These are phyloP conservation scores for Halictus rubicundus DNA, from an alignment of 1,140 invertebrate genomes.

Conservation along the genomic window DNA sequence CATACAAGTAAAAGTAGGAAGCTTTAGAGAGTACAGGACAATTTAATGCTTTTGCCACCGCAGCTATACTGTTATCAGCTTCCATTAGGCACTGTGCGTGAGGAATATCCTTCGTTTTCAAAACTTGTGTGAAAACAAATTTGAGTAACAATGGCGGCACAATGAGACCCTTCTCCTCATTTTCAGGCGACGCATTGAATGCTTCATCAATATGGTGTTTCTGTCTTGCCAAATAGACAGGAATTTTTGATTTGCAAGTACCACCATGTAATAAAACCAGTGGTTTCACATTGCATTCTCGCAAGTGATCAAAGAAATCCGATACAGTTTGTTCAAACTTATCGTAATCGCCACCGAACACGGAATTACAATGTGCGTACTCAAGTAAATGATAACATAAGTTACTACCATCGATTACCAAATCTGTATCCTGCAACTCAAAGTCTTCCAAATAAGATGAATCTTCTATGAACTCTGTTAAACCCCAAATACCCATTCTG, in stretches of 20 bases:
- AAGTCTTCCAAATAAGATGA: conserved; percentile 85
- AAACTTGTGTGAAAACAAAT: conserved; percentile 86
- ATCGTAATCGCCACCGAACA: conserved; percentile 94
- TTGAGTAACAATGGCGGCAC: conserved; percentile 86
- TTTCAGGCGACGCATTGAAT: conserved; percentile 72
- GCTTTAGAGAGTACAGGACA: conserved; percentile 94
- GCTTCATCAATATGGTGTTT: conserved; percentile 71
- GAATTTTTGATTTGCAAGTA: conserved; percentile 88
- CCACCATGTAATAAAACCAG: conserved; percentile 91
- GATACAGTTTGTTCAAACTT: conserved; percentile 83
- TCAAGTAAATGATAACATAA: conserved; percentile 88
- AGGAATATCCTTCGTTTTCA: conserved; percentile 84
- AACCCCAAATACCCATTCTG: conserved; percentile 89
- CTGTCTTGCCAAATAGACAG: conserved; percentile 84
- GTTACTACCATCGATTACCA: conserved; percentile 92
- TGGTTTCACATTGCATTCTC: conserved; percentile 87
- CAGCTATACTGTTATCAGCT: conserved; percentile 92
- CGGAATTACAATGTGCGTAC: conserved; percentile 83
- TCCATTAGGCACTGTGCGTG: conserved; percentile 90
- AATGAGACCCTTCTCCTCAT: conserved; percentile 76
- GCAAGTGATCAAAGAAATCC: conserved; percentile 87
- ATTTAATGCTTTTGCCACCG: conserved; percentile 86
- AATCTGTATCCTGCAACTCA: conserved; percentile 84
- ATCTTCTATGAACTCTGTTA: conserved; percentile 89
- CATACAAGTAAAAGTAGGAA: conserved; percentile 95